phyloP scores from a whole-genome alignment of 2,888 invertebrate species.

The Stegophylla sp. region DNA sequence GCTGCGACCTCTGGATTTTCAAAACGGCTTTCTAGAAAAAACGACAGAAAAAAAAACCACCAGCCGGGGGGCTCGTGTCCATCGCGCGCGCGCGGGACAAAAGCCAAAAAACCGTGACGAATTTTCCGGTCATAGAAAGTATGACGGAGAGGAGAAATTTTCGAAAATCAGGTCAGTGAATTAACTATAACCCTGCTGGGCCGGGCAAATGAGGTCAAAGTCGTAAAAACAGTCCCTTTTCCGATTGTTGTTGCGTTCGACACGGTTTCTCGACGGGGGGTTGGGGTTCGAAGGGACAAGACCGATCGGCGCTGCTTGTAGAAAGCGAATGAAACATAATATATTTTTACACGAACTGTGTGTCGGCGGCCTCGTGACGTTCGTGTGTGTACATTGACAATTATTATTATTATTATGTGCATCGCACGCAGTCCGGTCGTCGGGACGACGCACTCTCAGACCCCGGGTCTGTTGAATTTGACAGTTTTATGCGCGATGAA shows the following conservation, averaged over 20 bases:
- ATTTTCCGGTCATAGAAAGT: too few species aligned
- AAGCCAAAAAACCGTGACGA: constrained; percentile 13
- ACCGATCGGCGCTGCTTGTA: constrained; percentile 11
- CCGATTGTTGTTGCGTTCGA: not conserved
- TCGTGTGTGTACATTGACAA: not conserved
- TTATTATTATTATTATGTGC: too few species aligned
- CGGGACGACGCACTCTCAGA: not conserved
- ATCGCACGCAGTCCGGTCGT: too few species aligned
- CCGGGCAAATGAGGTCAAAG: constrained; percentile 34
- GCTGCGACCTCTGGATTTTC: not conserved
- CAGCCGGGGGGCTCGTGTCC: not conserved
- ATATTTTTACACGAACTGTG: too few species aligned
- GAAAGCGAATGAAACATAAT: constrained; percentile 21
- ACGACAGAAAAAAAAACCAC: not conserved
- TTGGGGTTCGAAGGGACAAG: not conserved
- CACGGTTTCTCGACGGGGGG: not conserved
- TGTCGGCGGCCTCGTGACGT: too few species aligned
- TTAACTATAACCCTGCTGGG: constrained; percentile 4
- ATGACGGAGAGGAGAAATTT: not conserved
- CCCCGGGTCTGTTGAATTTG: not conserved
- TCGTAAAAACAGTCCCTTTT: constrained; percentile 34
- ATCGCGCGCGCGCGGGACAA: not conserved
- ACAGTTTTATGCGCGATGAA: not conserved
- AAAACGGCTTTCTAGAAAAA: not conserved
- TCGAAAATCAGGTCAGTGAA: constrained; percentile 30